Conservation (phyloP, 2,888 invertebrate genomes). For the Drosophila tripunctata region DNA sequence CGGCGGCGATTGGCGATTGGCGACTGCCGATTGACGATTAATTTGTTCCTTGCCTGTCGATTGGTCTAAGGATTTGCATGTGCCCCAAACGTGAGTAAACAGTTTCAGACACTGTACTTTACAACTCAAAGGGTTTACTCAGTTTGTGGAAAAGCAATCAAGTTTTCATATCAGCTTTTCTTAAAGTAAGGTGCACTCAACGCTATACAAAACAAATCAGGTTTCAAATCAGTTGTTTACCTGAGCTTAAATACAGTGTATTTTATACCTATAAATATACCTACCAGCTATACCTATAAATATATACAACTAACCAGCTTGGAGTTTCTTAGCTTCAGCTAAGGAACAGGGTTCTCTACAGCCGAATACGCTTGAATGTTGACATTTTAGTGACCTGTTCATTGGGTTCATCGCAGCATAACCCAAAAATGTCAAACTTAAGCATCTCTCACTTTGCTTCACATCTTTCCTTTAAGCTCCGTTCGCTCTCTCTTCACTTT, state of each 20-base stretch:
- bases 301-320: too few relatives aligned
- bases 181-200: too few relatives aligned
- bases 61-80: constrained; percentile 60
- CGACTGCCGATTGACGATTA: constrained; percentile 60
- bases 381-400: constrained; percentile 48
- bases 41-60: constrained; percentile 68
- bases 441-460: constrained; percentile 55
- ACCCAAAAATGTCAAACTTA: constrained; percentile 73
- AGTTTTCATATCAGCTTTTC: too few relatives aligned
- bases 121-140: too few relatives aligned
- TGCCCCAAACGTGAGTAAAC: constrained; percentile 46
- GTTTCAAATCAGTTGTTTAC: too few relatives aligned
- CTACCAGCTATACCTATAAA: too few relatives aligned
- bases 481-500: background rate
- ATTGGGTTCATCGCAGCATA: constrained; percentile 66
- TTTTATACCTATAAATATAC: too few relatives aligned
- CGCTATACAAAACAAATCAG: too few relatives aligned
- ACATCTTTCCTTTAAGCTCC: background rate
- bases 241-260: too few relatives aligned
- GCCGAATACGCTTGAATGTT: background rate
- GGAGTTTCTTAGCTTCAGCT: too few relatives aligned
- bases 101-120: background rate
- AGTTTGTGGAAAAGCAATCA: too few relatives aligned
- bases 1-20: constrained; percentile 3
- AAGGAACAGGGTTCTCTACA: background rate